Evolutionary conservation across 2,888 invertebrate species (phyloP).

Genomic region (Ormyrus thymus): DNA sequence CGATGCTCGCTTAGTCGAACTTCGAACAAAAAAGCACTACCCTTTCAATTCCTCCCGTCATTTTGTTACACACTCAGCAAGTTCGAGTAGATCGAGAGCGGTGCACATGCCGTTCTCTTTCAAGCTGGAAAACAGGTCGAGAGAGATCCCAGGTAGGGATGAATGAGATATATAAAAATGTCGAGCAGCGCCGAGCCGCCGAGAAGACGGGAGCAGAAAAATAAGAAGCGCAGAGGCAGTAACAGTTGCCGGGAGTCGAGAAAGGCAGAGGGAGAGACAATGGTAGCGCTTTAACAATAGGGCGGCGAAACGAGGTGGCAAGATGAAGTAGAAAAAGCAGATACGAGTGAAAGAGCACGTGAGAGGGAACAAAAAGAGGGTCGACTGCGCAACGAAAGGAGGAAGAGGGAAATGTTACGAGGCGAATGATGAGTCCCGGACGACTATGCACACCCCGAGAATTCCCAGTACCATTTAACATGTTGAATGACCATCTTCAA

Average conservation of each 20-base stretch:
- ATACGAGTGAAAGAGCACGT: conserved; percentile 47
- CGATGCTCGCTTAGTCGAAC: not conserved
- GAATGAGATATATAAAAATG: conserved; percentile 43
- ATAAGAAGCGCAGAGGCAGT: conserved; percentile 10
- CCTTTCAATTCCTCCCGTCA: conserved; percentile 11
- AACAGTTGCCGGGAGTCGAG: conserved; percentile 11
- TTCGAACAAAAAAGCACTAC: conserved; percentile 15
- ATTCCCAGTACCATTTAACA: conserved; percentile 66
- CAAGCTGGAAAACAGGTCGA: conserved; percentile 20
- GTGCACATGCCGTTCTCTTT: not conserved
- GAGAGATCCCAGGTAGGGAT: conserved; percentile 4
- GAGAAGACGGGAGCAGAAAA: not conserved
- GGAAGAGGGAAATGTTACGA: conserved; percentile 53
- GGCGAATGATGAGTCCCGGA: conserved; percentile 67
- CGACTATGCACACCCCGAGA: conserved; percentile 50
- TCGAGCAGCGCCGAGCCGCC: not conserved
- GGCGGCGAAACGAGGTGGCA: conserved; percentile 50
- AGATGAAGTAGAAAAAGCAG: conserved; percentile 56
- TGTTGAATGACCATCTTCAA: conserved; percentile 69
- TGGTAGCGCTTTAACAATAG: conserved; percentile 52
- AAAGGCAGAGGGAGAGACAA: conserved; percentile 47
- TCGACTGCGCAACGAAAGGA: conserved; percentile 19
- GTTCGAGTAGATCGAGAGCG: conserved; percentile 17
- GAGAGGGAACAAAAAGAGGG: conserved; percentile 22
- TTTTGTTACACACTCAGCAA: conserved; percentile 26